phyloP scores from a whole-genome alignment of 2,113 vertebrate genomes.

The Pipra filicauda region DNA sequence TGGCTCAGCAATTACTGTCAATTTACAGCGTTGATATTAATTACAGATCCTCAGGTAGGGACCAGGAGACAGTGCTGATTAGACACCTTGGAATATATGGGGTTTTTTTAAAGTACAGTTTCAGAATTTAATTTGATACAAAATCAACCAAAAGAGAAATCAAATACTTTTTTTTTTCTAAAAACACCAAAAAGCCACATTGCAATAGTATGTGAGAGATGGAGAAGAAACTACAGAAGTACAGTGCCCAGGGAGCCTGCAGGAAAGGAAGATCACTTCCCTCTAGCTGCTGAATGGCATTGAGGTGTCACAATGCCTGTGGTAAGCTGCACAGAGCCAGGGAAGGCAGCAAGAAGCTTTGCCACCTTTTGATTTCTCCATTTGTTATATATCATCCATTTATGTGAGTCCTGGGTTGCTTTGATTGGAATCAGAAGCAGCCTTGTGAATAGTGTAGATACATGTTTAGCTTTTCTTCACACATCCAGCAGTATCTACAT shows the following conservation, averaged over 20 bases:
- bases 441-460: neutral
- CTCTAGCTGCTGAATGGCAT: neutral
- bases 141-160: slow-evolving; percentile 11
- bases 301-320: slow-evolving; percentile 26
- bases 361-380: slow-evolving; percentile 1
- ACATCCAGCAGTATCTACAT: neutral
- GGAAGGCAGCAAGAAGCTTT: neutral
- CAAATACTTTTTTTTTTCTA: neutral
- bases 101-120: neutral
- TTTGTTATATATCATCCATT: slow-evolving; percentile 24
- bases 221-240: neutral
- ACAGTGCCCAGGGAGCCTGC: neutral
- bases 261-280: neutral
- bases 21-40: neutral
- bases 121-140: neutral
- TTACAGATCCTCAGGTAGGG: neutral
- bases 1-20: neutral
- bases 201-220: neutral
- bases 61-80: neutral
- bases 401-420: neutral
- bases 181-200: neutral
- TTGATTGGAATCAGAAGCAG: slow-evolving; percentile 39
- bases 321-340: neutral
- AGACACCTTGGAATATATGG: neutral
- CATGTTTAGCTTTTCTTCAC: slow-evolving; percentile 24